Evolutionary conservation across 2,888 invertebrate genomes (phyloP), one percentile per base, ranked within the genome.

Genomic region (Stramonita haemastoma): DNA sequence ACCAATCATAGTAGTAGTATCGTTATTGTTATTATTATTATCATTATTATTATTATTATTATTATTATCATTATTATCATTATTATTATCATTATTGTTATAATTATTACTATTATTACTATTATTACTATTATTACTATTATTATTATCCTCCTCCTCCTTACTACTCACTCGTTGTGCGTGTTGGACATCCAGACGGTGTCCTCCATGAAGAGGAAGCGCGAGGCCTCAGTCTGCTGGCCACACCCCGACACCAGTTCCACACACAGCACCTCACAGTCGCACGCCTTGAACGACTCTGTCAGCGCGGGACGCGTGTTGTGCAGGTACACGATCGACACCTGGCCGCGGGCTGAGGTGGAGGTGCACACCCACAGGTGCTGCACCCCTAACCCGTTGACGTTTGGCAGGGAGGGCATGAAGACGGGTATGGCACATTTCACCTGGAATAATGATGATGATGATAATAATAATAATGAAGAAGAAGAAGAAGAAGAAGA

Each of bases 171-270:
- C 97, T 96, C 97, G 94, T 97, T 97, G 93, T 98, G 98, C 93
- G 98, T 98, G 17, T 98, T 98, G 89, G 98, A 98, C 97, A 99
- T 97, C 98, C 99, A 99, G n/a, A 99, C 98, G 87, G 95, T 95
- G 90, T 96, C 96, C 29, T 95, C 95, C 8, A 91, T 90, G 91
- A 95, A 95, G 17, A 94, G 90, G 73, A 90, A 90, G 57, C 89
- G 57, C 17, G 90, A 90, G 46, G 91, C 90, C 6, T 90, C 88
- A 1, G 90, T 91, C 6, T 89, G 91, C 1, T 73, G 77, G 1
- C 93, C 93, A 89, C 91, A 93, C 0, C 95, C 95, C 26, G 94
- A 94, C 4, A 95, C 94, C 32, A 91, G 91, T 90, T 95, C 95
- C 19, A 92, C 94, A 90, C 94, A 93, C 81, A 94, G 87, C 11